Base-by-base conservation (phyloP, 2,797 vertebrate species). In the Anguilla anguilla region DNA sequence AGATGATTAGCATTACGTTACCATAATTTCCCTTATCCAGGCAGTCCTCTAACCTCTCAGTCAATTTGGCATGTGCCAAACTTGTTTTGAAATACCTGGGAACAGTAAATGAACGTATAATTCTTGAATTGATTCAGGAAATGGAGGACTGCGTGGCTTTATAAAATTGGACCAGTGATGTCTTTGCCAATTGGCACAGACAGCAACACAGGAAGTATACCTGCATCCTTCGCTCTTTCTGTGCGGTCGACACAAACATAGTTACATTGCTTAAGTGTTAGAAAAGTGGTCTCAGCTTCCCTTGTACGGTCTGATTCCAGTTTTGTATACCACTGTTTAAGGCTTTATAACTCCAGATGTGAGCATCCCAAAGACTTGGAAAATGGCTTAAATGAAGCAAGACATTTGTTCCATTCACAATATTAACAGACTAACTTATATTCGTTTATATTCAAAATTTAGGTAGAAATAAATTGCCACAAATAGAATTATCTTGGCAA, bases 311-410 rank as follows among this genome's bases (percentile, higher is more conserved):
- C 88, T 87, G 86, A 91, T 90, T 88, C 86, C 4, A 83, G 85
- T 89, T 88, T 19, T 89, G 87, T 88, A 85, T 83, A 28, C 83
- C 89, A 90, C 15, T 59, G 57, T 46, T 46, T 46, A 46, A 46
- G 43, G 43, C 43, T 46, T 46, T 46, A 46, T 46, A 46, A 46
- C 43, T 46, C 43, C 43, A 46, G 43, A 46, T 46, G 43, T 46
- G 43, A 46, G 43, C 43, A 46, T 6, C 43, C 4, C 43, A 46
- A 46, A 46, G 43, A 46, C 39, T 43, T 43, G 3, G 5, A 46
- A 46, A 46, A 46, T 46, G 43, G 43, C 43, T 46, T 46, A 46
- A 46, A 43, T 43, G 43, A 43, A 43, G 43, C 43, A 43, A 46
- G 43, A 46, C 43, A 43, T 43, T 43, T 43, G 43, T 43, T 43